Evolutionary conservation across 2,113 vertebrate species (phyloP).

Genomic region (Chloropsis hardwickii): DNA sequence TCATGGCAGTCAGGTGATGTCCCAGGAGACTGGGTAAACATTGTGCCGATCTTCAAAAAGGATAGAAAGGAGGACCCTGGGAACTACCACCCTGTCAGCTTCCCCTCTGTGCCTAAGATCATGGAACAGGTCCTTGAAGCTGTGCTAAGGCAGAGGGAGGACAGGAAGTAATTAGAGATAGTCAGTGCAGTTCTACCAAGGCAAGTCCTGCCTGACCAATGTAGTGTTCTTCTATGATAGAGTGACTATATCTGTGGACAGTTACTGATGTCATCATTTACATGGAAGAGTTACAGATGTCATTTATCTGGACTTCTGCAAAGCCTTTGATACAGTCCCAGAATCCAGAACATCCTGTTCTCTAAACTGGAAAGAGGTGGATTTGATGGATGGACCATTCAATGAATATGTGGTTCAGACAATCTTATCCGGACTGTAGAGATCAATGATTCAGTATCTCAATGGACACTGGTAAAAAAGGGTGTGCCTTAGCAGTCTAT

Average conservation of each 20-base stretch:
- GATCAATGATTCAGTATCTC: too few relatives aligned
- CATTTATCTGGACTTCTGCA: not conserved
- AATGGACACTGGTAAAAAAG: not conserved
- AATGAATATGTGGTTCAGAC: not conserved
- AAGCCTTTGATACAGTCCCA: not conserved
- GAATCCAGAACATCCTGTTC: not conserved
- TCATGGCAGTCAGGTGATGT: not conserved
- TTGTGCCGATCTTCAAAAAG: not conserved
- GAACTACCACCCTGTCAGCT: not conserved
- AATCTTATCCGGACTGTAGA: not conserved
- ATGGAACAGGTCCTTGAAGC: not conserved
- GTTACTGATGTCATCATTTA: not conserved
- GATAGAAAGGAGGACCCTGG: not conserved
- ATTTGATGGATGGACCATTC: not conserved
- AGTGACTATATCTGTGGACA: not conserved
- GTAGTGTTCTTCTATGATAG: not conserved
- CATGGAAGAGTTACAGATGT: not conserved
- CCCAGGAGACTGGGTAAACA: not conserved
- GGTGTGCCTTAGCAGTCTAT: too few relatives aligned
- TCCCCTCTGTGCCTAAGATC: not conserved
- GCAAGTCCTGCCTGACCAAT: not conserved
- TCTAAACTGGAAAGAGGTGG: not conserved
- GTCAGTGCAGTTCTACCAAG: rapidly evolving
- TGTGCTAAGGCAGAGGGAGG: not conserved
- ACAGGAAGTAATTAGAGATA: not conserved